A percentile compares a stretch with the other conserved stretches of the same genome.
Conservation (phyloP, 2,113 vertebrate species). For the Neomonachus schauinslandi region DNA sequence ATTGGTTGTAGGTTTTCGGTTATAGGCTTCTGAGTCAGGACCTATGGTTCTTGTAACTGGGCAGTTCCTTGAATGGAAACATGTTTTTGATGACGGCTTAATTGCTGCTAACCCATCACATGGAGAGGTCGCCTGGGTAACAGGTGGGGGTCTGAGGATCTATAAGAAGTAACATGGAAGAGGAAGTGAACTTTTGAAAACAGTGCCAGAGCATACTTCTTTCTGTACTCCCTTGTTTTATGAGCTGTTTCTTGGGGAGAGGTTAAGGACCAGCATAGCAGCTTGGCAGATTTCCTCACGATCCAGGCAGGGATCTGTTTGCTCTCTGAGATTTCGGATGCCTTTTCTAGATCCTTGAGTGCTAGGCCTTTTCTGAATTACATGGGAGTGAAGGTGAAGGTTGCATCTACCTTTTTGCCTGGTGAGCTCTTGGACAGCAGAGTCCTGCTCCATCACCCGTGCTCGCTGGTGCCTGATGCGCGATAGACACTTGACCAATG, state of each 20-base stretch:
- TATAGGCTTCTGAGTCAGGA: not conserved
- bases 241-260: not conserved
- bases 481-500: not conserved
- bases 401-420: not conserved
- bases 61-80: not conserved
- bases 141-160: not conserved
- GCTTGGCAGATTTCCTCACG: not conserved
- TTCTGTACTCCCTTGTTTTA: not conserved
- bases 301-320: not conserved
- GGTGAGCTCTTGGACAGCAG: not conserved
- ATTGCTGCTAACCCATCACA: not conserved
- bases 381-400: not conserved
- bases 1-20: not conserved
- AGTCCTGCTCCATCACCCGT: not conserved
- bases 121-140: not conserved
- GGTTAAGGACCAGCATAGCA: not conserved
- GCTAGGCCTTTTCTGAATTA: not conserved
- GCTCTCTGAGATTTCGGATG: not conserved
- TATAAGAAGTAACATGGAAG: not conserved
- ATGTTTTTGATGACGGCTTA: not conserved
- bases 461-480: not conserved
- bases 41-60: not conserved
- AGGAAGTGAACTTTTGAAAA: not conserved
- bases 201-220: not conserved
- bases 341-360: not conserved